These are phyloP conservation scores for Illadopsis cleaveri DNA, from an alignment of 2,113 vertebrate species.

Conservation along the genomic window DNA sequence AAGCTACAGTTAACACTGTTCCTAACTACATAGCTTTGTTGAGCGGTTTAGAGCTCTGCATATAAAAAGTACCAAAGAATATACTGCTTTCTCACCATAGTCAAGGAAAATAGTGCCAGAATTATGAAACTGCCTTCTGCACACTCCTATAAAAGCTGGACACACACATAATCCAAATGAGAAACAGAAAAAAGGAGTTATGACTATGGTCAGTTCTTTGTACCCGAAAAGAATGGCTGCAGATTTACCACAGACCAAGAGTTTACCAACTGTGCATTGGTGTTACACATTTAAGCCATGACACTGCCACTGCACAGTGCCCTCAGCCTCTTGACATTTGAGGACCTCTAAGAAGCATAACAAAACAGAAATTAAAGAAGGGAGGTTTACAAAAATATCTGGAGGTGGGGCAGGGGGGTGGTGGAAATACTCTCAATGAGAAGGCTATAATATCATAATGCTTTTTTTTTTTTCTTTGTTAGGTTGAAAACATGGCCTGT, in stretches of 20 bases:
- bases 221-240: not conserved
- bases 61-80: not conserved
- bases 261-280: not conserved
- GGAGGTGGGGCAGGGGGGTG: too few species aligned
- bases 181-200: not conserved
- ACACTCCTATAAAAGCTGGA: not conserved
- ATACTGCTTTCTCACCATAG: not conserved
- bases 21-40: not conserved
- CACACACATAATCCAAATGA: fast-evolving
- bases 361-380: not conserved
- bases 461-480: not conserved
- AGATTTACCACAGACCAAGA: not conserved
- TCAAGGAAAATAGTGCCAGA: not conserved
- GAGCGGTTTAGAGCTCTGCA: not conserved
- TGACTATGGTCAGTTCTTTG: not conserved
- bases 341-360: not conserved
- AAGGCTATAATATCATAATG: not conserved
- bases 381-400: not conserved
- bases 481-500: not conserved
- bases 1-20: not conserved
- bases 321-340: not conserved
- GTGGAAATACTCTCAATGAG: not conserved
- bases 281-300: not conserved
- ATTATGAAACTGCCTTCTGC: not conserved
- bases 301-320: not conserved